Percentiles rank a stretch among this genome's conserved stretches.
These are phyloP conservation scores for Lerista edwardsae DNA, from an alignment of 2,797 vertebrate species.

Conservation along the genomic window DNA sequence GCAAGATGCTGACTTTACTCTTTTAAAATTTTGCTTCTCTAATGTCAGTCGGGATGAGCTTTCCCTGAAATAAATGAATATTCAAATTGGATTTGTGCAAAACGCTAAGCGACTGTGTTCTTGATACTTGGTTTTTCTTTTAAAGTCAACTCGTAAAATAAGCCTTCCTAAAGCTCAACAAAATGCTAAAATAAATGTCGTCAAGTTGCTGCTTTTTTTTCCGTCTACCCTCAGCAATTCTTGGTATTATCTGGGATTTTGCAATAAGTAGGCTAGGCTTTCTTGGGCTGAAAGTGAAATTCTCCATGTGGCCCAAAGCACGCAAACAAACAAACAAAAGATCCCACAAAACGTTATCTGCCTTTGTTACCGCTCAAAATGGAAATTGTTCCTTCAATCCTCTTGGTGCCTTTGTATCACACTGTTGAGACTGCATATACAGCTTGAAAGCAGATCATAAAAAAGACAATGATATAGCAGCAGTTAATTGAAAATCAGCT, in stretches of 20 bases:
- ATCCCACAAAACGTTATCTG: background rate
- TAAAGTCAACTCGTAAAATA: conserved; percentile 20
- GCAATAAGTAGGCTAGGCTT: conserved; percentile 26
- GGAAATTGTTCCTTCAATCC: conserved; percentile 45
- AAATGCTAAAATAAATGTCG: conserved; percentile 19
- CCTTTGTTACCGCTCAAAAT: conserved; percentile 47
- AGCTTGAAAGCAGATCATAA: conserved; percentile 54
- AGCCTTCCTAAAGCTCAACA: background rate
- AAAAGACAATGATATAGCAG: conserved; percentile 64
- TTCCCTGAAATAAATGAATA: conserved; percentile 33
- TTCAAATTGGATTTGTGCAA: conserved; percentile 32
- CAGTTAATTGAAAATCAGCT: conserved; percentile 71
- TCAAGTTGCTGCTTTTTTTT: background rate
- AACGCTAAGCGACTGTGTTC: conserved; percentile 5
- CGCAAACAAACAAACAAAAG: background rate
- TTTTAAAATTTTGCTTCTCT: background rate
- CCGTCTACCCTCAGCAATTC: conserved; percentile 16
- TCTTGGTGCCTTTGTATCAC: conserved; percentile 60
- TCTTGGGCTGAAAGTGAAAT: conserved; percentile 47
- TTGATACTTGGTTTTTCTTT: conserved; percentile 3
- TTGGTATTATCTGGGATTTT: conserved; percentile 41
- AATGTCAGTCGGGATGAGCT: conserved; percentile 22
- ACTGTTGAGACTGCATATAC: conserved; percentile 47
- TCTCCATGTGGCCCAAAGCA: conserved; percentile 23
- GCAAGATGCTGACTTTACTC: background rate